phyloP scores from a whole-genome alignment of 2,113 vertebrate genomes.

The Tragulus kanchil region DNA sequence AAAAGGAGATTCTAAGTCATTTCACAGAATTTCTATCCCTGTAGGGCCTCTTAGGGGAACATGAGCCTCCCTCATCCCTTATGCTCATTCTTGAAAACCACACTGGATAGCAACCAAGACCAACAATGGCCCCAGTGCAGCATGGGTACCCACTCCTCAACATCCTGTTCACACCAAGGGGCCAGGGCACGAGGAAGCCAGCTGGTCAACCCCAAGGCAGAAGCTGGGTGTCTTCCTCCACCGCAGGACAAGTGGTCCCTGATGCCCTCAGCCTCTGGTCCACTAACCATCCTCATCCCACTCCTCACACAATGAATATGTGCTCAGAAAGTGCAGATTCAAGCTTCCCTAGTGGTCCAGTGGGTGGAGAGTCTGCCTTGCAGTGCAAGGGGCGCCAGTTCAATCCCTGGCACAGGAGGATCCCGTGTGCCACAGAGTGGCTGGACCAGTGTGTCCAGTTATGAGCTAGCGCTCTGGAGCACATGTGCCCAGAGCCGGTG shows the following conservation, averaged over 20 bases:
- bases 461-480: too few relatives aligned
- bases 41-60: background rate
- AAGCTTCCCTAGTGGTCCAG: too few relatives aligned
- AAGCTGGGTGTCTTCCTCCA: background rate
- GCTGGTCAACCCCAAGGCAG: background rate
- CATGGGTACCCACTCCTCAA: rapidly evolving
- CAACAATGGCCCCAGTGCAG: rapidly evolving
- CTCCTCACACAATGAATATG: background rate
- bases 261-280: background rate
- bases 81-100: background rate
- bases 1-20: background rate
- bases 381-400: too few relatives aligned
- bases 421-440: too few relatives aligned
- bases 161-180: background rate
- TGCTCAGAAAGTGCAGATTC: background rate
- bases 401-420: too few relatives aligned
- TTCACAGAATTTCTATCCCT: background rate
- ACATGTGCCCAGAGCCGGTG: too few relatives aligned
- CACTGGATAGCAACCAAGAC: background rate
- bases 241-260: background rate
- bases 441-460: too few relatives aligned
- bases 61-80: background rate
- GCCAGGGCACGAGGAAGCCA: background rate
- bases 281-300: background rate
- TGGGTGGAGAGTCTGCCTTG: too few relatives aligned